These are phyloP conservation scores for Epirrhoe alternata DNA, from an alignment of 2,888 invertebrate genomes.

Conservation along the genomic window DNA sequence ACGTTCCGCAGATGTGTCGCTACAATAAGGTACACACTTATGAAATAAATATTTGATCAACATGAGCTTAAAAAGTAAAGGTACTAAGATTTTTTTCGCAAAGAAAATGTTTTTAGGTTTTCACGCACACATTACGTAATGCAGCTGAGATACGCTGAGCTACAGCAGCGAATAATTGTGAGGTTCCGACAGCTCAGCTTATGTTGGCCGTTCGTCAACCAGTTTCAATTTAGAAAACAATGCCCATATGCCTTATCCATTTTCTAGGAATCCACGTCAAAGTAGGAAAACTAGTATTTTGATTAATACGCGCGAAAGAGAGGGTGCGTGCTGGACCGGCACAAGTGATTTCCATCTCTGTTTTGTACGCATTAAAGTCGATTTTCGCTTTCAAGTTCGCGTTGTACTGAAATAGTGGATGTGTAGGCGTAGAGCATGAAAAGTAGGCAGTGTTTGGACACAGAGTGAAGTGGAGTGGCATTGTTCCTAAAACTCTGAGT, in stretches of 20 bases:
- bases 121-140: neutral
- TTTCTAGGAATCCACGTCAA: slow-evolving; percentile 83
- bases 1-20: too few species aligned
- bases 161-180: neutral
- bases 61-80: neutral
- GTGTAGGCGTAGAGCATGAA: slow-evolving; percentile 84
- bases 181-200: slow-evolving; percentile 56
- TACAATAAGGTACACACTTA: neutral
- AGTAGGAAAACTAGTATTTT: slow-evolving; percentile 82
- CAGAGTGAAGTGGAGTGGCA: slow-evolving; percentile 69
- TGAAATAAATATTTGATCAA: neutral
- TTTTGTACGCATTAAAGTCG: slow-evolving; percentile 57
- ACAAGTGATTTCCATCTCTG: slow-evolving; percentile 58
- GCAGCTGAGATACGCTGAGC: slow-evolving; percentile 4
- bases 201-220: slow-evolving; percentile 64
- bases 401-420: slow-evolving; percentile 79
- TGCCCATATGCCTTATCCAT: slow-evolving; percentile 77
- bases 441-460: slow-evolving; percentile 82
- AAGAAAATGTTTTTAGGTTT: slow-evolving; percentile 1
- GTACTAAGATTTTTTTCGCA: neutral
- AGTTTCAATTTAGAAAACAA: slow-evolving; percentile 85
- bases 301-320: slow-evolving; percentile 84
- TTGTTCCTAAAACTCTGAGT: slow-evolving; percentile 59
- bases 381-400: slow-evolving; percentile 58
- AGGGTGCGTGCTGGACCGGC: slow-evolving; percentile 65